Evolutionary conservation across 2,888 invertebrate species (phyloP).

Genomic region (Ametastegia equiseti): DNA sequence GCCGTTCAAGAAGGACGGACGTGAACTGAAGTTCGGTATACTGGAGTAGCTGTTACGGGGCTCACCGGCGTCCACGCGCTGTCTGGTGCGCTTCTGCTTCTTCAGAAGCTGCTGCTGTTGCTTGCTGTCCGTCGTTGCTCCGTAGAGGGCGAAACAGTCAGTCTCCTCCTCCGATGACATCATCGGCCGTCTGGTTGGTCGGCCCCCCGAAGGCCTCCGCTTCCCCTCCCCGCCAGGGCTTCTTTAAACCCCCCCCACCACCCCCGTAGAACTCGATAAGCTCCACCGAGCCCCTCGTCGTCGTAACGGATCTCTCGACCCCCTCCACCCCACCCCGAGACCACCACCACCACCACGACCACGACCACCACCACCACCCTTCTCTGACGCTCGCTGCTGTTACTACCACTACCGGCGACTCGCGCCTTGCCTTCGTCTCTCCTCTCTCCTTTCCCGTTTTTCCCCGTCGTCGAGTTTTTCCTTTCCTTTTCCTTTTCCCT

Average conservation of each 20-base stretch:
- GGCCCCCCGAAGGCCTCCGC: conserved; percentile 89
- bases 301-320: conserved; percentile 68
- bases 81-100: conserved; percentile 95
- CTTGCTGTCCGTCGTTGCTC: conserved; percentile 81
- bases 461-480: conserved; percentile 63
- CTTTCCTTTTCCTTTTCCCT: conserved; percentile 57
- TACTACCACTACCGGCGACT: conserved; percentile 50
- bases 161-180: conserved; percentile 98
- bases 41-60: conserved; percentile 95
- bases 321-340: no score
- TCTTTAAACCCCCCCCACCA: conserved; percentile 79
- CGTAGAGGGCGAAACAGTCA: conserved; percentile 95
- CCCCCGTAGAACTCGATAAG: conserved; percentile 82
- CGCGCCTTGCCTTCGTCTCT: conserved; percentile 52
- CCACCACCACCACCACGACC: no score
- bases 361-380: no score
- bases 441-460: conserved; percentile 56
- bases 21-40: conserved; percentile 86
- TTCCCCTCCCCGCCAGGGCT: conserved; percentile 81
- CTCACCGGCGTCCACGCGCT: conserved; percentile 97
- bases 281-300: conserved; percentile 82
- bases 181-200: conserved; percentile 86
- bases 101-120: conserved; percentile 85
- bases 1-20: conserved; percentile 90
- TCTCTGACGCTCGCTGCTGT: conserved; percentile 22